Conservation (phyloP, 2,113 vertebrate genomes). For the Corvus moneduloides region DNA sequence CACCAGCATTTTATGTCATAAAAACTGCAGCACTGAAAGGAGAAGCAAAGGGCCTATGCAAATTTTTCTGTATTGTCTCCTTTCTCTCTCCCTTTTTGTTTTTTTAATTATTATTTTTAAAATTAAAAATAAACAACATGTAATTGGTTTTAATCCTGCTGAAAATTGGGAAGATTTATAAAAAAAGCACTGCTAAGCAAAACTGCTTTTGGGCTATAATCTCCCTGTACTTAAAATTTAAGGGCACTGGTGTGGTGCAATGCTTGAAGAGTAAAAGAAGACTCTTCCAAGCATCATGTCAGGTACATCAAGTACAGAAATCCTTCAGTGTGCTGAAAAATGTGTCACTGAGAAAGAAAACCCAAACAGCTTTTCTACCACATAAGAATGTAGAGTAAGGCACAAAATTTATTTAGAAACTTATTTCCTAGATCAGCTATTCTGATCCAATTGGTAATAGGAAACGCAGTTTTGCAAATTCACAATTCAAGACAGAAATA, state of each 20-base stretch:
- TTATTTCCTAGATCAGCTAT: not conserved
- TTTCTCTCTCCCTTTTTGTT: rapidly evolving
- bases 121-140: not conserved
- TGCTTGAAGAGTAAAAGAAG: not conserved
- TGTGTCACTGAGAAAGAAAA: not conserved
- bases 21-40: not conserved
- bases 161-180: constrained; percentile 8
- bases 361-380: not conserved
- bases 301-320: not conserved
- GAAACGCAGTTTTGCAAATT: not conserved
- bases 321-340: not conserved
- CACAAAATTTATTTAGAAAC: not conserved
- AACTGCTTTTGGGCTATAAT: not conserved
- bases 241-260: not conserved
- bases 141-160: constrained; percentile 18
- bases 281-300: not conserved
- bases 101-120: not conserved
- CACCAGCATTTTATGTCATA: not conserved
- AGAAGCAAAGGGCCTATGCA: not conserved
- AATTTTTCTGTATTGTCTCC: not conserved
- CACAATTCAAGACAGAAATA: not conserved
- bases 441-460: not conserved
- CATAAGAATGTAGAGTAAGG: not conserved
- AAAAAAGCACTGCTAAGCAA: not conserved
- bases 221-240: not conserved